Conservation (phyloP, 2,888 invertebrate species). For the Ochropleura plecta region DNA sequence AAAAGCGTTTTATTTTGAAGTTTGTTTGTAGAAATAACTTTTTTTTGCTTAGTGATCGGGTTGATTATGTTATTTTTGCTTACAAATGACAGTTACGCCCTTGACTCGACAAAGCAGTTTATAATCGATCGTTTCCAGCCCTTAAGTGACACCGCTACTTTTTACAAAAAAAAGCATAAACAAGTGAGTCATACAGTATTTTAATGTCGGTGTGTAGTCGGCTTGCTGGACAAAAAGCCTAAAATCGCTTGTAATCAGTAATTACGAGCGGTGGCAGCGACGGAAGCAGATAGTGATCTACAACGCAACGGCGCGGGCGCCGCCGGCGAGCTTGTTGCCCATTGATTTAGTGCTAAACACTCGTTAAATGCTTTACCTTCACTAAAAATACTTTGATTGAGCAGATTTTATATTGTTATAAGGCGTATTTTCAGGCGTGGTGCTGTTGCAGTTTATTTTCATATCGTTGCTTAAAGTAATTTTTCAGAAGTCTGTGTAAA, state of each 20-base stretch:
- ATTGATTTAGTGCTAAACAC: constrained; percentile 85
- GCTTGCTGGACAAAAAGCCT: constrained; percentile 77
- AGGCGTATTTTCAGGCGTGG: neutral
- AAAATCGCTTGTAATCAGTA: constrained; percentile 85
- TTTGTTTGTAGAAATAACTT: neutral
- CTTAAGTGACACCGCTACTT: constrained; percentile 23
- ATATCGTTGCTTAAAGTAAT: no score
- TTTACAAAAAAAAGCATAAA: constrained; percentile 13
- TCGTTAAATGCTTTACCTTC: constrained; percentile 72
- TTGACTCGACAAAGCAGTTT: constrained; percentile 26
- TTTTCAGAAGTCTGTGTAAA: no score
- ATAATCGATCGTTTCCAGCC: constrained; percentile 38
- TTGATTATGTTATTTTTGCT: constrained; percentile 6
- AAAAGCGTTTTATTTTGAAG: neutral
- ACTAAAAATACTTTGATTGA: constrained; percentile 27
- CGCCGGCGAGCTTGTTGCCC: constrained; percentile 70
- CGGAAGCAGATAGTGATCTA: constrained; percentile 86
- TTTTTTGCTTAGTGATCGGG: constrained; percentile 7
- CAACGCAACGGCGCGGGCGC: constrained; percentile 69
- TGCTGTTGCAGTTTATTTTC: neutral
- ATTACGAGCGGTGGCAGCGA: constrained; percentile 79
- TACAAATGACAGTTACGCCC: constrained; percentile 9
- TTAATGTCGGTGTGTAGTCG: constrained; percentile 49
- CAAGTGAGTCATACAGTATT: constrained; percentile 54
- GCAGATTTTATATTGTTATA: neutral